phyloP scores from a whole-genome alignment of 2,888 invertebrate genomes.

The Drosophila vallismaia region DNA sequence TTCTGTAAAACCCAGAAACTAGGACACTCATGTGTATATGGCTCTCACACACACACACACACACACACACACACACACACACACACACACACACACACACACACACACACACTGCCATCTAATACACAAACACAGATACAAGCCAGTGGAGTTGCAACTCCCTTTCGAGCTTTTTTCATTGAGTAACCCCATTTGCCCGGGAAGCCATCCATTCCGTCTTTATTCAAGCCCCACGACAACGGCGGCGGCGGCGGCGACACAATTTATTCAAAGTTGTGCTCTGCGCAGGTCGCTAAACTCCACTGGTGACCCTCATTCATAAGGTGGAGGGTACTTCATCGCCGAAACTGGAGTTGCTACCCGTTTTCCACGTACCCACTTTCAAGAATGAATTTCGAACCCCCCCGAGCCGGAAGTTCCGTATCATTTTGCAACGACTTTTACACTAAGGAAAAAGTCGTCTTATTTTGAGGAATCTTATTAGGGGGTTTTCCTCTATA shows the following conservation, averaged over 20 bases:
- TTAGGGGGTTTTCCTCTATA: neutral
- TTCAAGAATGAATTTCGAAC: constrained; percentile 40
- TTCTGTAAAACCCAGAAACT: constrained; percentile 72
- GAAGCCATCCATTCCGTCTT: constrained; percentile 54
- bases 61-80: constrained; percentile 3
- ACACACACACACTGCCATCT: constrained; percentile 8
- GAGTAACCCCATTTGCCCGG: constrained; percentile 60
- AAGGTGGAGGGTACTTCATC: constrained; percentile 17
- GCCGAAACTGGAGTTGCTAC: constrained; percentile 36
- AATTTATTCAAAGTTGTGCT: constrained; percentile 61
- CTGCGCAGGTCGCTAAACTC: constrained; percentile 70
- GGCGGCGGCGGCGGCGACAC: neutral
- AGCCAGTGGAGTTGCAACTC: constrained; percentile 40
- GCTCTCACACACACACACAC: constrained; percentile 7
- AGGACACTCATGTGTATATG: constrained; percentile 66
- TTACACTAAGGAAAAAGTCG: neutral
- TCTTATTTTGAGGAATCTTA: too few relatives aligned
- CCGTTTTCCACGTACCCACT: constrained; percentile 26
- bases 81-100: too few relatives aligned
- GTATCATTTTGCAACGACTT: constrained; percentile 20
- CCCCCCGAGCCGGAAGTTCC: constrained; percentile 22
- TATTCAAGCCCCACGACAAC: constrained; percentile 11
- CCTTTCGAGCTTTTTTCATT: constrained; percentile 71
- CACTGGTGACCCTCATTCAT: constrained; percentile 40
- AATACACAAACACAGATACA: constrained; percentile 8